Percentiles rank a stretch among this genome's conserved stretches.
Conservation (phyloP, 2,888 invertebrate species). For the Habroteleia sp. region DNA sequence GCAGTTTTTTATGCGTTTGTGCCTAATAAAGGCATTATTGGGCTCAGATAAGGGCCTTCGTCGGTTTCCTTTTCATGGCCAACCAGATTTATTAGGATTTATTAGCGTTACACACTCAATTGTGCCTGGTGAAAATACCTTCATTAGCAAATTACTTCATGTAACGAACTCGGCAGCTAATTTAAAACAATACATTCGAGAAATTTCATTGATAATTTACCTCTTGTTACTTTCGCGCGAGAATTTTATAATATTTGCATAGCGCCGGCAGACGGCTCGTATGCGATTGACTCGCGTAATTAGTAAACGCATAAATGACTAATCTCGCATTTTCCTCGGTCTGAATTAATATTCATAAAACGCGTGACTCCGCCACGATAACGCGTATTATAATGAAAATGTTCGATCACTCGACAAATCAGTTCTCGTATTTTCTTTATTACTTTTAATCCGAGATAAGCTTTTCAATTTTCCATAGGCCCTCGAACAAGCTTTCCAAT, state of each 20-base stretch:
- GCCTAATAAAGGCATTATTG: too few relatives aligned
- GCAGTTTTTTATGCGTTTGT: too few relatives aligned
- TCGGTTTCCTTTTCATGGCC: too few relatives aligned
- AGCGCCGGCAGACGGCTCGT: constrained; percentile 5
- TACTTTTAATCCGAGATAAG: constrained; percentile 49
- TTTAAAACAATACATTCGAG: constrained; percentile 6
- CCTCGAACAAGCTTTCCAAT: constrained; percentile 49
- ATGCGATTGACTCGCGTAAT: constrained; percentile 1
- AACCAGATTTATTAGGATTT: too few relatives aligned
- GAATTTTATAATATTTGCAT: constrained; percentile 36
- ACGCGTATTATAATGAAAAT: constrained; percentile 3
- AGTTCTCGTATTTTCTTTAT: constrained; percentile 31
- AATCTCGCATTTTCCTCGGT: constrained; percentile 25
- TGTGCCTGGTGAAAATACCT: too few relatives aligned
- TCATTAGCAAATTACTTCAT: too few relatives aligned
- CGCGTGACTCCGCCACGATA: background rate
- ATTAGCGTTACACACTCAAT: too few relatives aligned
- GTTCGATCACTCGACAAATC: constrained; percentile 25
- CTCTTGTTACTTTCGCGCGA: background rate
- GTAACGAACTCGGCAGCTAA: too few relatives aligned
- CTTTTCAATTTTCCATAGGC: constrained; percentile 50
- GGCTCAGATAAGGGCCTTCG: too few relatives aligned
- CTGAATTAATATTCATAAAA: constrained; percentile 40
- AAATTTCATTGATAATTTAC: constrained; percentile 19
- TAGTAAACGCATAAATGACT: constrained; percentile 36